Base-by-base conservation (phyloP, 2,113 vertebrate species). In the Lepidiolamprologus cunningtoni region DNA sequence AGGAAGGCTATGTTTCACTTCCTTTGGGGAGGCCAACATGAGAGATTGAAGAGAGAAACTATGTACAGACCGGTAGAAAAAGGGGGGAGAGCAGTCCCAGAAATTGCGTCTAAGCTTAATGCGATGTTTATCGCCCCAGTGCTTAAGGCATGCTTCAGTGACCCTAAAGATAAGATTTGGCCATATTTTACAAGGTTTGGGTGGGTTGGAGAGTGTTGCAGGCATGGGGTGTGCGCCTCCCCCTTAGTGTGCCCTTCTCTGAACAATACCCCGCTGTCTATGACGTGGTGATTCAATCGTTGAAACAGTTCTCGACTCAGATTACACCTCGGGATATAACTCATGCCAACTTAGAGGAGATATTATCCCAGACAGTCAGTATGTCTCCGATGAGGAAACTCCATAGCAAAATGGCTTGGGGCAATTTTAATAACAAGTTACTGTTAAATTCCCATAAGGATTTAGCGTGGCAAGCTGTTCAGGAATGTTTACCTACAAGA, bases 211-310 rank as follows among this genome's bases (percentile, higher is more conserved):
- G 1, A 31, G 31, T 31, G 31, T 31, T 31, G 7, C 5, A 53
- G 52, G 3, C 19, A 1, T 52, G 50, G 50, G 19, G 19, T 52
- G 50, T 52, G 50, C 3, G 3, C 8, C 50, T 9, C 9, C 19
- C 52, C 19, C 9, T 53, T 21, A 53, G 10, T 6, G 2, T 11
- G n/a, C 52, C 53, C 11, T 26, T 55, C 21, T 55, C 54, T 26
- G 54, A 55, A 26, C 21, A 55, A 26, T 55, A 26, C 13, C 54
- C 54, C 0, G 1, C 14, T 0, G 45, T 47, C 0, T 47, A 0
- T 16, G 45, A 47, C 4, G 7, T 55, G 54, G 54, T 55, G 54
- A 13, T 55, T 13, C 0, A 7, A 26, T 55, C 7, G 21, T 14
- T 55, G 21, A 55, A 13, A 55, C 53, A 45, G 4, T 13, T 7